Conservation (phyloP, 2,113 vertebrate species). For the Anguilla rostrata region DNA sequence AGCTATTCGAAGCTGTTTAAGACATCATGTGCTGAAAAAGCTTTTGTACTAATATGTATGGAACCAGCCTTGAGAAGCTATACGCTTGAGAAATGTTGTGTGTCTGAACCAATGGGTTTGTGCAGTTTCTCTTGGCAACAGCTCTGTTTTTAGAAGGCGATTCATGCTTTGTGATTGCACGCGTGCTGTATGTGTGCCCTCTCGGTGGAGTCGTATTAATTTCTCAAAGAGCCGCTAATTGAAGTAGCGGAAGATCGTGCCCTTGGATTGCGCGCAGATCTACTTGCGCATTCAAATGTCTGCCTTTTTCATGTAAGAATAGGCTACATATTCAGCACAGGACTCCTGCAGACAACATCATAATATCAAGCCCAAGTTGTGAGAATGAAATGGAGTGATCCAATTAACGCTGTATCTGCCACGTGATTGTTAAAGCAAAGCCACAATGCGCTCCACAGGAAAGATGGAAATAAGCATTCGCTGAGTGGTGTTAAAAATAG, state of each 20-base stretch:
- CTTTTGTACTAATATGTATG: background rate
- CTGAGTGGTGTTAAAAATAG: background rate
- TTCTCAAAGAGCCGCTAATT: conserved; percentile 18
- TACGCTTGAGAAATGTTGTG: background rate
- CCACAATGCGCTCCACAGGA: background rate
- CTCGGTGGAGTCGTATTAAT: background rate
- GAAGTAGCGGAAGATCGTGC: background rate
- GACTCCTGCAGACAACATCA: background rate
- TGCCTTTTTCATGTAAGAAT: background rate
- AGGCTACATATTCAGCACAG: background rate
- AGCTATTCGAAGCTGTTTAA: background rate
- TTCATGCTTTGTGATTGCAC: background rate
- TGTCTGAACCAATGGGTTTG: background rate
- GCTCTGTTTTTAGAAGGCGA: background rate
- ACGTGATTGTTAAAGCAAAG: background rate
- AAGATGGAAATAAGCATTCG: background rate
- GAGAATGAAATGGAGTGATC: background rate
- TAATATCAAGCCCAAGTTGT: conserved; percentile 2
- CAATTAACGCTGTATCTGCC: background rate
- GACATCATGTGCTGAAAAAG: background rate
- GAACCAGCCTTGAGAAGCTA: background rate
- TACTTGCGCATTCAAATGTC: background rate
- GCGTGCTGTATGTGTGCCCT: background rate
- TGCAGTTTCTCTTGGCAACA: background rate
- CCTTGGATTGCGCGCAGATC: background rate